Evolutionary conservation across 2,797 vertebrate species (phyloP), one percentile per base, ranked within the genome.

Genomic region (Gorsachius magnificus): DNA sequence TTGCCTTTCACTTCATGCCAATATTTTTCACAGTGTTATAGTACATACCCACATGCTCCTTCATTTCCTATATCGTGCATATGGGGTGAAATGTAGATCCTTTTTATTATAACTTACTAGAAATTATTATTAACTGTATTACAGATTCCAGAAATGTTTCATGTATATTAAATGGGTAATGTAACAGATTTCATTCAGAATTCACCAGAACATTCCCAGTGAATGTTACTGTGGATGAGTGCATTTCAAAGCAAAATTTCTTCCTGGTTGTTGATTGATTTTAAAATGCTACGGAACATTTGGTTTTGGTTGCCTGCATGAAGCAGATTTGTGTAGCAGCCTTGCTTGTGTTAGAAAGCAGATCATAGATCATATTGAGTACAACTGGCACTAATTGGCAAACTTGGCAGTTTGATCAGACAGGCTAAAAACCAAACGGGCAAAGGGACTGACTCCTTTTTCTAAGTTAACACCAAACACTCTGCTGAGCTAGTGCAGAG

Each of bases 321-420:
- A 90, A 72, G 29, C 41, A 50, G 41, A 76, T 79, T 43, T 60
- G 8, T 90, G 63, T 43, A 68, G 26, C 21, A 72, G 46, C 16
- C 31, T 36, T 68, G 36, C 25, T 81, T 65, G 10, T 38, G 48
- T 87, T 48, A 46, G 54, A 84, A 95, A 79, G 50, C 11, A 91
- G 86, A 93, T 41, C 70, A 66, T 43, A 93, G 89, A 95, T 90
- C 66, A 70, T 48, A 78, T 6, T 63, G 87, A 95, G 74, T 57
- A 35, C 48, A 87, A 87, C 51, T 43, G 83, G 28, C 80, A 80
- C 43, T 95, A 96, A 93, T n/a, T 89, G 93, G 41, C 29, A 90
- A 82, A 72, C 69, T 81, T 72, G 77, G 38, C 90, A 77, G 70
- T 64, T 92, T 93, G 74, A 90, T 88, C 63, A 72, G 70, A 89